phyloP scores from a whole-genome alignment of 1,140 invertebrate genomes.

The Idris sp. region DNA sequence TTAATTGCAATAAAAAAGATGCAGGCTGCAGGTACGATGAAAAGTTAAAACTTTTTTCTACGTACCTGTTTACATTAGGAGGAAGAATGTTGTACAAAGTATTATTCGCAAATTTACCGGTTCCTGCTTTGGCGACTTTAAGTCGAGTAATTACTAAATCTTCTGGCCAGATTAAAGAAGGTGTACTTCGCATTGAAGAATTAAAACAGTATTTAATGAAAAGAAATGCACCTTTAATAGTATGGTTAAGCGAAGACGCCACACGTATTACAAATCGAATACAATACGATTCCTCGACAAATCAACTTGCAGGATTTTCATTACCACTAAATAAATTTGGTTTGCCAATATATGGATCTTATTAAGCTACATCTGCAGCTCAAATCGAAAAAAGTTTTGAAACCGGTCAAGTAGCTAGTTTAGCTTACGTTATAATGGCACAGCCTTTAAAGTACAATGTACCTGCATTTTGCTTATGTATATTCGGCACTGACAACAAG shows the following conservation, averaged over 20 bases:
- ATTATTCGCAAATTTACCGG: constrained; percentile 31
- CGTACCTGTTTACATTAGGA: constrained; percentile 42
- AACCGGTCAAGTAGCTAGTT: too few relatives aligned
- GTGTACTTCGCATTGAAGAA: constrained; percentile 18
- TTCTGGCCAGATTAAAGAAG: constrained; percentile 24
- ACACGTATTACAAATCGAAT: constrained; percentile 32
- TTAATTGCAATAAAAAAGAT: constrained; percentile 12
- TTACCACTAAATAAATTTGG: constrained; percentile 26
- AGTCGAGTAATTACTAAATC: constrained; percentile 18
- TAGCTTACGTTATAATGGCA: too few relatives aligned
- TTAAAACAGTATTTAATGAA: constrained; percentile 31
- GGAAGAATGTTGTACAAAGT: constrained; percentile 44
- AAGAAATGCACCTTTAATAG: constrained; percentile 16
- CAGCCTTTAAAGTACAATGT: too few relatives aligned
- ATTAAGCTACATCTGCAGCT: constrained; percentile 4
- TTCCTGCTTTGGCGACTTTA: constrained; percentile 23
- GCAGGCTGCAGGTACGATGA: constrained; percentile 19
- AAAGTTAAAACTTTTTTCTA: constrained; percentile 36
- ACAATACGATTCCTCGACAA: constrained; percentile 37
- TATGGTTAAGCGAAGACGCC: constrained; percentile 50
- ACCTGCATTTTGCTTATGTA: too few relatives aligned
- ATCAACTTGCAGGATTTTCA: constrained; percentile 38
- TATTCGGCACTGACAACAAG: too few relatives aligned
- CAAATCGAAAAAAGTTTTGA: too few relatives aligned
- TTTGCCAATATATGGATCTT: background rate